Evolutionary conservation across 2,797 vertebrate species (phyloP), one percentile per base, ranked within the genome.

Genomic region (Cephalopachus bancanus): DNA sequence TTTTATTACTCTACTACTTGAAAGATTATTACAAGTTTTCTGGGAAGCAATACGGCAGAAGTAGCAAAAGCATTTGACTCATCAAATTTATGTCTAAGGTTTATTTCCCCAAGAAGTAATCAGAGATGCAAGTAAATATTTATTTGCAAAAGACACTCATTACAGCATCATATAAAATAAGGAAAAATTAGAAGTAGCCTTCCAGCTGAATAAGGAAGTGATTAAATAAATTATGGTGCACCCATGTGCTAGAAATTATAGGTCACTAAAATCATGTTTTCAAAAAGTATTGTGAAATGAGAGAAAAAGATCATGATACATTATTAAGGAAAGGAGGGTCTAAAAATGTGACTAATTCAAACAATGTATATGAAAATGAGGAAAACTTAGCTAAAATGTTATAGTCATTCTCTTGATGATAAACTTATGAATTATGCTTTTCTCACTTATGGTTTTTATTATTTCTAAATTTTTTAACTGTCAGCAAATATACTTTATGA

Each of bases 281-380:
- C 79, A 86, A 95, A 37, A 16, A 91, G 28, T 69, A 96, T 59
- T 83, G 83, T 76, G 49, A 65, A 90, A 49, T 76, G 55, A 79
- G 51, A 95, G 55, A 91, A 93, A 96, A 89, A 65, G 86, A 64
- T 76, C 20, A 80, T 20, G 22, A 55, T 55, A 33, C 65, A 94
- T 44, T 5, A 86, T 57, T 67, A 76, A 94, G 37, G 28, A 95
- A 89, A 79, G 24, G 26, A 92, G 1, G 2, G 88, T 81, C 84
- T 94, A 93, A 96, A 96, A 79, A 83, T 37, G 30, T 51, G 65
- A 59, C 79, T 75, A 96, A 76, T 83, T 90, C 72, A 83, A 64
- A 59, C 44, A 62, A 79, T 2, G 60, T 16, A 53, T 10, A 74
- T 30, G 14, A 75, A 81, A 84, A 30, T 44, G 62, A 89, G 62